Conservation (phyloP, 2,888 invertebrate species). For the Nomada ruficornis region DNA sequence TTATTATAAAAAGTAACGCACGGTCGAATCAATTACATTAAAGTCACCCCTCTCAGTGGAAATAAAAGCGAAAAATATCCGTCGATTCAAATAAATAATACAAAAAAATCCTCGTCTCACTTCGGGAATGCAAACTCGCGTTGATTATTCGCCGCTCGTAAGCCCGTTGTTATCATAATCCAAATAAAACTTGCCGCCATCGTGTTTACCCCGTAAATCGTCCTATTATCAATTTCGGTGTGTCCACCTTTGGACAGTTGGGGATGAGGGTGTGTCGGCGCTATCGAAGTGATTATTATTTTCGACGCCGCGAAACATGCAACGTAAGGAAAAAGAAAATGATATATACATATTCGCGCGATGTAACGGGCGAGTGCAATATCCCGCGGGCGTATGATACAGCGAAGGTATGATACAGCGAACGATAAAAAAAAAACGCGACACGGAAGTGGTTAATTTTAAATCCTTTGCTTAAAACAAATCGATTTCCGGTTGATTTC, state of each 20-base stretch:
- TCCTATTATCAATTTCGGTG: conserved; percentile 30
- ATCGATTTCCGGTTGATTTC: background rate
- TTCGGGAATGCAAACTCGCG: too few relatives aligned
- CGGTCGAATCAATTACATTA: background rate
- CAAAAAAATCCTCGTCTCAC: too few relatives aligned
- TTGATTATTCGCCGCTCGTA: background rate
- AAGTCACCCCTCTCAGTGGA: background rate
- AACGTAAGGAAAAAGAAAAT: conserved; percentile 35
- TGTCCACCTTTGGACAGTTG: background rate
- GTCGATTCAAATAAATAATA: too few relatives aligned
- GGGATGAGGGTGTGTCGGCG: background rate
- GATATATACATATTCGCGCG: background rate
- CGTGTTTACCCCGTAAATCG: conserved; percentile 11
- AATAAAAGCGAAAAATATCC: background rate
- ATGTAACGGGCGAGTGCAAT: conserved; percentile 5
- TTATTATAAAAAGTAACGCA: too few relatives aligned
- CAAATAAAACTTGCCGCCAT: background rate
- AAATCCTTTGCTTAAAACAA: background rate
- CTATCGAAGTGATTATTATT: conserved; percentile 45
- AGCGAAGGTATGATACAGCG: conserved; percentile 3
- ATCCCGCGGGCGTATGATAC: background rate
- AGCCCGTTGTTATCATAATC: background rate
- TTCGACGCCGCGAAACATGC: conserved; percentile 16
- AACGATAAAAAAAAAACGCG: conserved; percentile 32
- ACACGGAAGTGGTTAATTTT: conserved; percentile 30